These are phyloP conservation scores for Phalacrocorax aristotelis DNA, from an alignment of 2,113 vertebrate genomes.

Conservation along the genomic window DNA sequence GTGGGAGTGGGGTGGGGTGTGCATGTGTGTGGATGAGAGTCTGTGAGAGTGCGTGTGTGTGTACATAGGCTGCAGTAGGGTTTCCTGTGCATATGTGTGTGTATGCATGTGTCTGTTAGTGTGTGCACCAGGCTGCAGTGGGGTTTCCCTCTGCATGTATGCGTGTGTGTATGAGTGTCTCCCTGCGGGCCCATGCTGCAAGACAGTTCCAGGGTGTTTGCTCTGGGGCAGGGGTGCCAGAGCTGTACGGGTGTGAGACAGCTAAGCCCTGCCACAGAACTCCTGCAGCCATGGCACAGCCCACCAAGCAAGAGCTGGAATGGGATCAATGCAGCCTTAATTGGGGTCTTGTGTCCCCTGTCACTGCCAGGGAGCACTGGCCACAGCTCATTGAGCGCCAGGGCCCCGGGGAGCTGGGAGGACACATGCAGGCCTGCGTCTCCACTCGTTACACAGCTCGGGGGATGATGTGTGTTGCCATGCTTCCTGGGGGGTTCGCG, in stretches of 20 bases:
- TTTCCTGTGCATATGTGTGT: no score
- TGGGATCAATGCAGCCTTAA: constrained; percentile 18
- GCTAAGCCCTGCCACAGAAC: background rate
- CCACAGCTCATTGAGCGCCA: background rate
- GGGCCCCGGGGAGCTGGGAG: background rate
- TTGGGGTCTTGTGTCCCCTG: background rate
- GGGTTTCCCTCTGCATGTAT: background rate
- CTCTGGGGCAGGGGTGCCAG: background rate
- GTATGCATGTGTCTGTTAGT: no score
- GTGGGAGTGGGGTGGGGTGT: no score
- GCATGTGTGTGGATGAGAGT: no score
- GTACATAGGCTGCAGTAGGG: fast-evolving
- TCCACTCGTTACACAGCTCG: background rate
- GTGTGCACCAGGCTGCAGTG: no score
- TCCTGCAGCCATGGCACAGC: background rate
- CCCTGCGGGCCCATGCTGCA: background rate
- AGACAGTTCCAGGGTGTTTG: background rate
- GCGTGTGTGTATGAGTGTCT: background rate
- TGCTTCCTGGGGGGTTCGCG: background rate
- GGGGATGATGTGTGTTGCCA: background rate
- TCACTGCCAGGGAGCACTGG: background rate
- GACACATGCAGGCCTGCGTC: fast-evolving
- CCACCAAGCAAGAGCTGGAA: background rate
- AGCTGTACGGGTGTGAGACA: background rate
- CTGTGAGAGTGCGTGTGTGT: background rate